phyloP scores from a whole-genome alignment of 1,140 invertebrate genomes.

The Lepidostoma basale region DNA sequence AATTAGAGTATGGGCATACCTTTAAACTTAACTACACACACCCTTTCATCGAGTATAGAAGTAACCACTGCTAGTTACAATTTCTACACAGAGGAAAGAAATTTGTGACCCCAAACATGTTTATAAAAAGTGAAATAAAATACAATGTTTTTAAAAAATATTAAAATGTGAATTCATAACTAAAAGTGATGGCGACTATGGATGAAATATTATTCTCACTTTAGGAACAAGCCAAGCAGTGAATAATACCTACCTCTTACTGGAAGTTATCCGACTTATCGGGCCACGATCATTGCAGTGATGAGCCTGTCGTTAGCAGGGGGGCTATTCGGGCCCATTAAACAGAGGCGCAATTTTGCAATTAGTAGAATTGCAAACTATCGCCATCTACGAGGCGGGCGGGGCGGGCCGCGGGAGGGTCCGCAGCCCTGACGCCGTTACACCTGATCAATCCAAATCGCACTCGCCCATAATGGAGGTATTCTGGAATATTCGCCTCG shows the following conservation, averaged over 20 bases:
- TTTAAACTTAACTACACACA: too few relatives aligned
- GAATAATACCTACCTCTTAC: too few relatives aligned
- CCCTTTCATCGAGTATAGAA: too few relatives aligned
- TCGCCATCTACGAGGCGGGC: neutral
- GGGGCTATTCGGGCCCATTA: constrained; percentile 10
- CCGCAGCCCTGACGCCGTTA: neutral
- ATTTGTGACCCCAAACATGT: too few relatives aligned
- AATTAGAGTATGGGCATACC: too few relatives aligned
- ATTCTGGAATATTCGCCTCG: neutral
- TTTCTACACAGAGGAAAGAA: too few relatives aligned
- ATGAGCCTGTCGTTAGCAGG: constrained; percentile 7
- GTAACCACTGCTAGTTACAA: too few relatives aligned
- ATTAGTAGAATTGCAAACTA: constrained; percentile 29
- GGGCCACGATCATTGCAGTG: constrained; percentile 6
- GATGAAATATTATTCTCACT: neutral
- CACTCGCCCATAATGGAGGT: too few relatives aligned
- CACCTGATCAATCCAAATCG: neutral
- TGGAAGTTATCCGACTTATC: neutral
- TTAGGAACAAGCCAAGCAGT: neutral
- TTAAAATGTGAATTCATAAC: too few relatives aligned
- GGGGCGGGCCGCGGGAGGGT: neutral
- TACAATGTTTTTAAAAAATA: too few relatives aligned
- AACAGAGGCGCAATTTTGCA: constrained; percentile 22
- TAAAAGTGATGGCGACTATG: neutral
- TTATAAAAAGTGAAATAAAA: too few relatives aligned